These are phyloP conservation scores for Glomeris marginata DNA, from an alignment of 2,888 invertebrate genomes.

Conservation along the genomic window DNA sequence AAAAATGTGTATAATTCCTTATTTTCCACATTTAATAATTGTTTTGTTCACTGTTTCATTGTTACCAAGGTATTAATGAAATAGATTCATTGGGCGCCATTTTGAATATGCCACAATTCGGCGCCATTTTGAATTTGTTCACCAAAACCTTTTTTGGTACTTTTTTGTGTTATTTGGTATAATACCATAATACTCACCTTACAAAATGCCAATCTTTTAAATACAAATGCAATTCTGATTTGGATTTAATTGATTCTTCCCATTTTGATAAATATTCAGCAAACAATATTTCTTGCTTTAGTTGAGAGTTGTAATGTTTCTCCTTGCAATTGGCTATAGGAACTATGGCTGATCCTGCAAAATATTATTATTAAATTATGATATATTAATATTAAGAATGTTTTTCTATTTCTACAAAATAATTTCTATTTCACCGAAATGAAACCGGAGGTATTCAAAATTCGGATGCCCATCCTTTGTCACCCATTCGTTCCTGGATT, in stretches of 20 bases:
- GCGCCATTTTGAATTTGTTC: too few relatives aligned
- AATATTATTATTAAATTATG: conserved; percentile 11
- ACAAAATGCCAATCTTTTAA: conserved; percentile 69
- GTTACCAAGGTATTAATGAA: too few relatives aligned
- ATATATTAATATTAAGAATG: too few relatives aligned
- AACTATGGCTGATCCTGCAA: conserved; percentile 44
- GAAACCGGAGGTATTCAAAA: not conserved
- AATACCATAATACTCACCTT: conserved; percentile 25
- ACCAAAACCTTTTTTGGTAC: too few relatives aligned
- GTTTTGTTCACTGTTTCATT: too few relatives aligned
- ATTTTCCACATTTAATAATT: too few relatives aligned
- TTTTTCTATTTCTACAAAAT: too few relatives aligned
- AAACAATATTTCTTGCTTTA: conserved; percentile 50
- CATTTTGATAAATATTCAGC: conserved; percentile 56
- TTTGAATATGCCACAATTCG: too few relatives aligned
- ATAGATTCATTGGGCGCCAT: too few relatives aligned
- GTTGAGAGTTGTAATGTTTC: conserved; percentile 57
- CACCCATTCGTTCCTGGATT: conserved; percentile 7
- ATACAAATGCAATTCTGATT: conserved; percentile 18
- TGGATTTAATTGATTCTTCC: conserved; percentile 32
- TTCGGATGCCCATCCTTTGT: not conserved
- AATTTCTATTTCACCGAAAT: conserved; percentile 8
- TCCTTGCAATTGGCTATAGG: conserved; percentile 67
- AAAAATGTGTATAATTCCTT: too few relatives aligned
- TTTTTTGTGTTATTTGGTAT: not conserved